These are phyloP conservation scores for Alosa alosa DNA, from an alignment of 2,113 vertebrate genomes.

Conservation along the genomic window DNA sequence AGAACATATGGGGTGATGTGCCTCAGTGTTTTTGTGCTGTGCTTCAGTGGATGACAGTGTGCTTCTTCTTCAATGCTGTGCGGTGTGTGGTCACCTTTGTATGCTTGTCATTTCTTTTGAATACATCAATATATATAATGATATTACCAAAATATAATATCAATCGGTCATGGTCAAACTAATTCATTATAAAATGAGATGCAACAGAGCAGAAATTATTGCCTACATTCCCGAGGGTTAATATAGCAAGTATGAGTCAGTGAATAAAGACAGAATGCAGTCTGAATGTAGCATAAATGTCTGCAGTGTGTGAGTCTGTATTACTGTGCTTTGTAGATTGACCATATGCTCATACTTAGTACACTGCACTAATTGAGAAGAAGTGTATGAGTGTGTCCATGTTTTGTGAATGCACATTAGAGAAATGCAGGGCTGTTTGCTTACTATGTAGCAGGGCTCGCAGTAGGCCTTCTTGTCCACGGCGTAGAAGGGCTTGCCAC, in stretches of 20 bases:
- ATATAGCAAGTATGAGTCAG: background rate
- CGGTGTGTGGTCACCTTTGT: background rate
- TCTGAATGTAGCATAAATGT: background rate
- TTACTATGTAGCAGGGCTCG: constrained; percentile 96
- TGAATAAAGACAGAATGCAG: background rate
- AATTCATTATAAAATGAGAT: background rate
- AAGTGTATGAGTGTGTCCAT: too few relatives aligned
- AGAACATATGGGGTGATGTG: background rate
- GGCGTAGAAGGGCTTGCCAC: constrained; percentile 93
- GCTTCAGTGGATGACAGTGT: background rate
- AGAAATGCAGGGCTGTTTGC: constrained; percentile 54
- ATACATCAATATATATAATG: background rate
- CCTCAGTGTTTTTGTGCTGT: background rate
- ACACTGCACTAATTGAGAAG: too few relatives aligned
- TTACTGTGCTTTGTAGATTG: background rate
- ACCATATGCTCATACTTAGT: background rate
- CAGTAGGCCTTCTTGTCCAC: constrained; percentile 98
- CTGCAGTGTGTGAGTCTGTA: background rate
- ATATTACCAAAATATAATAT: too few relatives aligned
- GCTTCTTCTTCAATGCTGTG: background rate
- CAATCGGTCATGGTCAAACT: background rate
- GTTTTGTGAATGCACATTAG: background rate
- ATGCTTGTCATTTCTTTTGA: background rate
- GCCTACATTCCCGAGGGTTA: background rate
- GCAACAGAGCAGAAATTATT: background rate